A percentile compares a stretch with the other conserved stretches of the same genome.
Conservation (phyloP, 92 coral and sea anemone species). For the Diadumene lineata region DNA sequence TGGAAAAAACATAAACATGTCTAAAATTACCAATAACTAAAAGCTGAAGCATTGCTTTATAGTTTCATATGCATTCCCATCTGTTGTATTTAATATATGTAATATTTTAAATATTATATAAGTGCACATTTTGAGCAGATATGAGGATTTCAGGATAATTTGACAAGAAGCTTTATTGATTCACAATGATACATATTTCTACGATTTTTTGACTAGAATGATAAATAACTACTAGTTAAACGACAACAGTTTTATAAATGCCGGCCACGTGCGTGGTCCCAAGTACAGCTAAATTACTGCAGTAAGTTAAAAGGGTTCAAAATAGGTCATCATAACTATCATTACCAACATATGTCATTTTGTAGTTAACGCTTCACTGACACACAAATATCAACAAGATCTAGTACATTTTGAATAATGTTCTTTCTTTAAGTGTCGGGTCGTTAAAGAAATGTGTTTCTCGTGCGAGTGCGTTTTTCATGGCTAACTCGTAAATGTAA, state of each 20-base stretch:
- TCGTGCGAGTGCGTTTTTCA: not conserved
- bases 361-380: not conserved
- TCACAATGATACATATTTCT: no score
- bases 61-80: no score
- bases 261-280: not conserved
- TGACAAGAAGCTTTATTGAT: no score
- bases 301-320: conserved; percentile 7
- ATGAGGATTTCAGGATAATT: no score
- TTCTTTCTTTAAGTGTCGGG: not conserved
- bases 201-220: no score
- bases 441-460: no score
- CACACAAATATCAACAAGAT: not conserved
- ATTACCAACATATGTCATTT: conserved; percentile 14
- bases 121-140: no score
- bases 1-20: no score
- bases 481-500: not conserved
- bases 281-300: not conserved
- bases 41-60: no score
- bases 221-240: not conserved
- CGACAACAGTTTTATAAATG: not conserved
- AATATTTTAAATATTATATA: no score
- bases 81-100: no score
- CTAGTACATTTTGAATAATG: not conserved
- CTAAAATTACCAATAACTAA: no score
- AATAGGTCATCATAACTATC: conserved; percentile 27